Evolutionary conservation across 2,888 invertebrate genomes (phyloP).

Genomic region (Pyrgus malvae): DNA sequence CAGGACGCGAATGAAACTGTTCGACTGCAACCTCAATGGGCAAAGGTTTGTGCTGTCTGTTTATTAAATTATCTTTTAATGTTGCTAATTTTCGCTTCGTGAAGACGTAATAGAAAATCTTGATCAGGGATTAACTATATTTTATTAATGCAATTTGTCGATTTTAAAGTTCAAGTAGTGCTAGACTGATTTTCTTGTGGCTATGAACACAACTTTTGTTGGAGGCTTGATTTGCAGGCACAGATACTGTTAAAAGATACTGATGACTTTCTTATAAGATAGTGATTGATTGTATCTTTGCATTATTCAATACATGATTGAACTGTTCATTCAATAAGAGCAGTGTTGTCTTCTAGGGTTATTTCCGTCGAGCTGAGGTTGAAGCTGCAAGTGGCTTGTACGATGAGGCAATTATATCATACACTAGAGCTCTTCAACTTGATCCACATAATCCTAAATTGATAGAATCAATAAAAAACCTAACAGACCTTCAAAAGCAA

Average conservation of each 20-base stretch:
- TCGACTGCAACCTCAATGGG: constrained; percentile 88
- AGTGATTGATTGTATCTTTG: too few species aligned
- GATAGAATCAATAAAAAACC: constrained; percentile 82
- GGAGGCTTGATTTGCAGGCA: too few species aligned
- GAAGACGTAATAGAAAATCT: too few species aligned
- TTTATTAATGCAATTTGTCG: too few species aligned
- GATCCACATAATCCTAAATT: constrained; percentile 85
- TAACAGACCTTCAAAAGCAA: constrained; percentile 81
- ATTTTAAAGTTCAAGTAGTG: too few species aligned
- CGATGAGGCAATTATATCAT: constrained; percentile 86
- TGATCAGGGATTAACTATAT: too few species aligned
- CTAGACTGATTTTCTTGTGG: too few species aligned
- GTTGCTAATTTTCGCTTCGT: neutral
- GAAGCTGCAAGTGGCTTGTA: constrained; percentile 85
- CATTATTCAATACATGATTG: too few species aligned
- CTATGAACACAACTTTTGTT: too few species aligned
- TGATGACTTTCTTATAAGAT: too few species aligned
- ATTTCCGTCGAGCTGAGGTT: constrained; percentile 87
- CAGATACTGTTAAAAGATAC: too few species aligned
- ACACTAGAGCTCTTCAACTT: constrained; percentile 84
- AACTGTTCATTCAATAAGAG: too few species aligned
- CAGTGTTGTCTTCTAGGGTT: constrained; percentile 74
- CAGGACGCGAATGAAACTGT: constrained; percentile 91
- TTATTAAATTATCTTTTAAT: neutral
- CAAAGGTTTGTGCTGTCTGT: constrained; percentile 81